These are phyloP conservation scores for Climacteris rufus DNA, from an alignment of 2,113 vertebrate species.

Conservation along the genomic window DNA sequence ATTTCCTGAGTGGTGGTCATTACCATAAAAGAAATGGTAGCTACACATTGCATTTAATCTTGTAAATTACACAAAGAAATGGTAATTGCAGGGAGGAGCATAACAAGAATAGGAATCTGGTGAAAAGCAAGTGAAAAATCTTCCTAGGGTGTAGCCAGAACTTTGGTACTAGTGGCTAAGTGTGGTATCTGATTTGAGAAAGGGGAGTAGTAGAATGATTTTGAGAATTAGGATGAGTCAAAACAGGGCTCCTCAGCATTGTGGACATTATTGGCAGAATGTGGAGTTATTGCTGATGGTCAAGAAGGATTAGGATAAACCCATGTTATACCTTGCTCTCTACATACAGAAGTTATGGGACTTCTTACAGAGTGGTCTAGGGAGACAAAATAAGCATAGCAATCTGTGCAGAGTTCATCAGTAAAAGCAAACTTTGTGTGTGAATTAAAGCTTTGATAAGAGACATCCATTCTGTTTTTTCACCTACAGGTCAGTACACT, in stretches of 20 bases:
- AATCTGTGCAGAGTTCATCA: not conserved
- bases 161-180: not conserved
- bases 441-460: not conserved
- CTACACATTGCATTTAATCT: not conserved
- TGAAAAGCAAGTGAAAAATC: not conserved
- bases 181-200: not conserved
- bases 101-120: not conserved
- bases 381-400: not conserved
- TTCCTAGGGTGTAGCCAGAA: not conserved
- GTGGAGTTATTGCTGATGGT: not conserved
- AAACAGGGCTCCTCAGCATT: not conserved
- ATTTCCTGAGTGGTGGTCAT: not conserved
- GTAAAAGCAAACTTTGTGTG: not conserved
- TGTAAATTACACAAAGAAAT: not conserved
- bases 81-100: not conserved
- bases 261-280: not conserved
- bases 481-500: not conserved
- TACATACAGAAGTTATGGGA: not conserved
- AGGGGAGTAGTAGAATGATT: not conserved
- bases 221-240: not conserved
- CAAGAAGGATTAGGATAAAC: not conserved
- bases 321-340: not conserved
- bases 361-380: not conserved
- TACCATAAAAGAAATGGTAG: not conserved
- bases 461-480: not conserved